These are phyloP conservation scores for Campylorhamphus procurvoides DNA, from an alignment of 2,113 vertebrate species.

Conservation along the genomic window DNA sequence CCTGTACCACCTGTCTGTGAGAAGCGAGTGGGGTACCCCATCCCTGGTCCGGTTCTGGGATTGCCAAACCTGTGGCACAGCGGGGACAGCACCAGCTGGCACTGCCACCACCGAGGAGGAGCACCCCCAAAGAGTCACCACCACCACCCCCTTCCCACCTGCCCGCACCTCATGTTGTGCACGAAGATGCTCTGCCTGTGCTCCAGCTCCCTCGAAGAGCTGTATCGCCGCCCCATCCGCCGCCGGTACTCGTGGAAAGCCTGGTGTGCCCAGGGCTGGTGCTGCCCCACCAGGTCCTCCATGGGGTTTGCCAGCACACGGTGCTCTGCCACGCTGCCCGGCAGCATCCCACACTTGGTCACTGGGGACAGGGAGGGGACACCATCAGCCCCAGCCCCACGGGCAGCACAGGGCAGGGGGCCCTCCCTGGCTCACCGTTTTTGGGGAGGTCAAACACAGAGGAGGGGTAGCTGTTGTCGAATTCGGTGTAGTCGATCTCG, in stretches of 20 bases:
- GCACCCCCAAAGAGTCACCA: neutral
- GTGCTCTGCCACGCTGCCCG: conserved; percentile 52
- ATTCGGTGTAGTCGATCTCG: conserved; percentile 78
- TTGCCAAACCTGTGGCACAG: neutral
- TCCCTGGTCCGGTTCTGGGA: no score
- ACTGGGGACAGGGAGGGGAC: neutral
- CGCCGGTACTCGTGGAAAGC: conserved; percentile 76
- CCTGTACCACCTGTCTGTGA: neutral
- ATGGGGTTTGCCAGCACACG: conserved; percentile 82
- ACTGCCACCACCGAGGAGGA: fast-evolving
- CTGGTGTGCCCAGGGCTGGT: conserved; percentile 65
- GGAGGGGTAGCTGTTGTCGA: conserved; percentile 64
- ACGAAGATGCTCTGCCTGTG: conserved; percentile 78
- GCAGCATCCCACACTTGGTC: neutral
- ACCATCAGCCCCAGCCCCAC: fast-evolving
- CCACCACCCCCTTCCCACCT: fast-evolving
- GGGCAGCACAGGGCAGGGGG: fast-evolving
- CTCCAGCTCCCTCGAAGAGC: conserved; percentile 72
- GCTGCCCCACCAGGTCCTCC: conserved; percentile 79
- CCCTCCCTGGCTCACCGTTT: conserved; percentile 56
- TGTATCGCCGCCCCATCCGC: conserved; percentile 67
- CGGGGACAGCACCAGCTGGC: neutral
- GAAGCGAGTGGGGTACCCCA: neutral
- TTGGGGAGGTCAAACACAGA: conserved; percentile 67
- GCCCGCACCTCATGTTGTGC: conserved; percentile 78